Percentiles rank a stretch among this genome's conserved stretches.
Evolutionary conservation across 2,113 vertebrate genomes (phyloP).

Genomic region (Cyprinodon brontotheroides): DNA sequence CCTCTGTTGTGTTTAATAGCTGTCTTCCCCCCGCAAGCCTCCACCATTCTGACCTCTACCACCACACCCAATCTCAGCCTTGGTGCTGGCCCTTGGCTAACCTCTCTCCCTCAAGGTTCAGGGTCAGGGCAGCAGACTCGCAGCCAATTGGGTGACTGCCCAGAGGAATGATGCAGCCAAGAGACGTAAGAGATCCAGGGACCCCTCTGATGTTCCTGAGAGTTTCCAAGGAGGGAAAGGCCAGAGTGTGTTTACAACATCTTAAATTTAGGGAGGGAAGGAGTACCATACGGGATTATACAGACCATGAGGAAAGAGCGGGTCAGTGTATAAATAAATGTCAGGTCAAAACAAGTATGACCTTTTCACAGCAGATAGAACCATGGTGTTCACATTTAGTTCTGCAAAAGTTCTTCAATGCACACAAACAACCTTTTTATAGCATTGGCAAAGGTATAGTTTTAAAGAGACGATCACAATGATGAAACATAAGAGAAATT

Average conservation of each 20-base stretch:
- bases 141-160: conserved; percentile 73
- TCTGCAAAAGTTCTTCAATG: conserved; percentile 11
- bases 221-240: conserved; percentile 66
- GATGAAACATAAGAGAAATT: background rate
- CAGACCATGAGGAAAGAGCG: conserved; percentile 49
- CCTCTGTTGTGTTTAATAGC: conserved; percentile 79
- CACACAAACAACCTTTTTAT: background rate
- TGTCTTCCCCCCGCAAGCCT: conserved; percentile 20
- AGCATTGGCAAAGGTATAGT: background rate
- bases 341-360: conserved; percentile 50
- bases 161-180: conserved; percentile 62
- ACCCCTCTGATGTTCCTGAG: conserved; percentile 69
- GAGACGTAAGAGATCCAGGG: conserved; percentile 66
- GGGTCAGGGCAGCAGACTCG: conserved; percentile 73
- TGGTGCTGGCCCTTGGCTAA: conserved; percentile 76
- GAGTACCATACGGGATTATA: conserved; percentile 22
- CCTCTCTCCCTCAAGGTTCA: conserved; percentile 74
- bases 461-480: background rate
- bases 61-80: conserved; percentile 70
- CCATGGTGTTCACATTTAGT: conserved; percentile 12
- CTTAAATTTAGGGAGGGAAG: conserved; percentile 56
- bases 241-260: conserved; percentile 75
- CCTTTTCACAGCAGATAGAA: conserved; percentile 55
- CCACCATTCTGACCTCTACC: conserved; percentile 62
- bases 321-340: conserved; percentile 66